Evolutionary conservation across 2,888 invertebrate genomes (phyloP).

Genomic region (Gerris lacustris): DNA sequence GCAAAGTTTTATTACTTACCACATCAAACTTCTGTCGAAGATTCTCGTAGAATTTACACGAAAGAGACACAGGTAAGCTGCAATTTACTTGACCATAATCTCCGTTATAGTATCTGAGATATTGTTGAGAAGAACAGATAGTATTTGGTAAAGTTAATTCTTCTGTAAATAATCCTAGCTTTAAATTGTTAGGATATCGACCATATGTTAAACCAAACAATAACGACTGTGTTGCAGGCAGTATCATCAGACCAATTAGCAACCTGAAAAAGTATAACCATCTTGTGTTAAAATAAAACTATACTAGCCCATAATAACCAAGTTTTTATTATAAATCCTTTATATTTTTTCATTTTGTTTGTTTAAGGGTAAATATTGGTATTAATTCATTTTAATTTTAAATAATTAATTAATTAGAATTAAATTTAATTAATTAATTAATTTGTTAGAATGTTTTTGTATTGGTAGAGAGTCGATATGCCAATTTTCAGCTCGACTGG

Average conservation of each 20-base stretch:
- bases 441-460: too few species aligned
- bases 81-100: not conserved
- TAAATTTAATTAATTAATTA: too few species aligned
- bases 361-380: too few species aligned
- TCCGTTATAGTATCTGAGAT: not conserved
- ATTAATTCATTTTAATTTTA: too few species aligned
- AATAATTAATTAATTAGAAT: too few species aligned
- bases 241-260: not conserved
- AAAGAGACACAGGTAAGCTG: not conserved
- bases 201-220: not conserved
- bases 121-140: not conserved
- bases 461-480: too few species aligned
- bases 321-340: too few species aligned
- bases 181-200: not conserved
- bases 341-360: too few species aligned
- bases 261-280: not conserved
- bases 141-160: not conserved
- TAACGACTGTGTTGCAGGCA: not conserved
- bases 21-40: not conserved
- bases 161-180: not conserved
- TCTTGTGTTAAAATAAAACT: too few species aligned
- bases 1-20: not conserved
- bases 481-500: too few species aligned
- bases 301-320: too few species aligned
- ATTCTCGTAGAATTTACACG: not conserved